phyloP scores from a whole-genome alignment of 1,140 invertebrate species.

The Laupala kohalensis region DNA sequence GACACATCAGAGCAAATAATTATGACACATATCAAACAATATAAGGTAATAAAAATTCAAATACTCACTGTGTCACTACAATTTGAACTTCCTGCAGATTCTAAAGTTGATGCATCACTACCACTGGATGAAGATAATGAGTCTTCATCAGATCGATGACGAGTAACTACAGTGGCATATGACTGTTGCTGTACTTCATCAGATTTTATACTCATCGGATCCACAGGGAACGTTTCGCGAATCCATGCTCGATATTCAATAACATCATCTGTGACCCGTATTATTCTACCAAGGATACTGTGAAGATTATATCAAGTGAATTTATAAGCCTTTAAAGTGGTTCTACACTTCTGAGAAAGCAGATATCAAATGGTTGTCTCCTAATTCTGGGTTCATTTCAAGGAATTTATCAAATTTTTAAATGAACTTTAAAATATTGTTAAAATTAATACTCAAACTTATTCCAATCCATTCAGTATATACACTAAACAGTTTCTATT shows the following conservation, averaged over 20 bases:
- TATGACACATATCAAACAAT: background rate
- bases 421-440: too few relatives aligned
- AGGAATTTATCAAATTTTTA: too few relatives aligned
- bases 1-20: background rate
- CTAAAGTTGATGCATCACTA: slow-evolving; percentile 8
- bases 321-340: too few relatives aligned
- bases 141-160: slow-evolving; percentile 4
- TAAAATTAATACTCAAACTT: slow-evolving; percentile 1
- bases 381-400: too few relatives aligned
- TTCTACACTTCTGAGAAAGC: too few relatives aligned
- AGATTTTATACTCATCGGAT: background rate
- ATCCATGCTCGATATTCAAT: slow-evolving; percentile 76
- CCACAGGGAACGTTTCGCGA: slow-evolving; percentile 41
- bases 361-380: too few relatives aligned
- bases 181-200: background rate
- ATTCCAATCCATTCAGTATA: background rate
- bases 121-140: slow-evolving; percentile 5
- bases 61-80: slow-evolving; percentile 1
- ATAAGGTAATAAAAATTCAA: background rate
- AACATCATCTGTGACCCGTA: slow-evolving; percentile 86
- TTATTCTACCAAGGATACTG: slow-evolving; percentile 76
- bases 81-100: slow-evolving; percentile 7
- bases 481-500: too few relatives aligned
- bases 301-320: too few relatives aligned
- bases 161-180: slow-evolving; percentile 2